Conservation (phyloP, 2,797 vertebrate genomes). For the Lithobates pipiens region DNA sequence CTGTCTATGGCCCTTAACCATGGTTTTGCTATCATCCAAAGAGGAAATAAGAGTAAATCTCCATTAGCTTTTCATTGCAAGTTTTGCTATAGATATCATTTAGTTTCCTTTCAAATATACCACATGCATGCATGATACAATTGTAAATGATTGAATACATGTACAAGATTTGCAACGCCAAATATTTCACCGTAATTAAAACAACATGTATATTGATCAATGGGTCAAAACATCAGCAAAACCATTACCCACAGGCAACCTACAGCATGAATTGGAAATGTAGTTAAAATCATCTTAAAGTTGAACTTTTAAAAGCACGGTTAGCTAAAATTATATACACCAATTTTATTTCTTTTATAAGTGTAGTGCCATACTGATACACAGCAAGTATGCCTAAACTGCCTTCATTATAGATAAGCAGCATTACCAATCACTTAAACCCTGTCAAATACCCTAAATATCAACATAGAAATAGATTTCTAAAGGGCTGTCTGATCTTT, state of each 20-base stretch:
- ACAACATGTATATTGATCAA: not conserved
- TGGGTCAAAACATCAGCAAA: not conserved
- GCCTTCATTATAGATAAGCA: conserved; percentile 13
- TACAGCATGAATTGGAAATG: not conserved
- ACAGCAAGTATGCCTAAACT: not conserved
- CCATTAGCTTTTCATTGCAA: too few species aligned
- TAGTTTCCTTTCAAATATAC: too few species aligned
- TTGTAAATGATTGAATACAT: too few species aligned
- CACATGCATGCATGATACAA: too few species aligned
- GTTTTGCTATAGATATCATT: too few species aligned
- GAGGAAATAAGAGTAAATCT: too few species aligned
- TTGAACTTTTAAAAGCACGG: not conserved
- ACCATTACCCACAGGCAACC: not conserved
- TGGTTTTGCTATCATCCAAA: too few species aligned
- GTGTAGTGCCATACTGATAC: not conserved
- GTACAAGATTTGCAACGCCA: not conserved
- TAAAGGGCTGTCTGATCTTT: conserved; percentile 48
- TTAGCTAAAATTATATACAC: not conserved
- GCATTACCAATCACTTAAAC: conserved; percentile 33
- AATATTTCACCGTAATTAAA: not conserved
- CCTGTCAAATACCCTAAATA: conserved; percentile 38
- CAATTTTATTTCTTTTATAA: not conserved
- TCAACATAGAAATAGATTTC: conserved; percentile 44
- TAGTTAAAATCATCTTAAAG: not conserved
- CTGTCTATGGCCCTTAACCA: too few species aligned